Evolutionary conservation across 2,888 invertebrate species (phyloP).

Genomic region (Hofmannophila pseudospretella): DNA sequence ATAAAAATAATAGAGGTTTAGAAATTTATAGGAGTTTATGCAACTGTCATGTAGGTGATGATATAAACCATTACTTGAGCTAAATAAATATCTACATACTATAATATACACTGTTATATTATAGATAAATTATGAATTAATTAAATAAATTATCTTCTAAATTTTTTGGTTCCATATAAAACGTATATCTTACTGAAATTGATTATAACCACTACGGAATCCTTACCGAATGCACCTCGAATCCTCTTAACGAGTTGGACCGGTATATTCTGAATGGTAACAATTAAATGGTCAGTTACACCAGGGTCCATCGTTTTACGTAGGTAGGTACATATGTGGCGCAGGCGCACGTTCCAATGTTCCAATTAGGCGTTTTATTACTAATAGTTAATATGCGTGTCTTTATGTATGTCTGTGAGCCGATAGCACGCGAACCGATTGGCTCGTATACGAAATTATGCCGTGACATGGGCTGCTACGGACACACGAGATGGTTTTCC

Average conservation of each 20-base stretch:
- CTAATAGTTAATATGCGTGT: constrained; percentile 65
- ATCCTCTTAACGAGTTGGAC: constrained; percentile 13
- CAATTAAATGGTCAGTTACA: constrained; percentile 47
- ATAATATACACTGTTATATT: too few relatives aligned
- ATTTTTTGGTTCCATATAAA: too few relatives aligned
- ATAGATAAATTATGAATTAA: too few relatives aligned
- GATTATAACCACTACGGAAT: constrained; percentile 16
- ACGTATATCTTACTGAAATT: too few relatives aligned
- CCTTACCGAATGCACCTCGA: constrained; percentile 1
- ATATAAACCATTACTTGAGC: too few relatives aligned
- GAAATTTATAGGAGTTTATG: too few relatives aligned
- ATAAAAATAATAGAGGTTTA: too few relatives aligned
- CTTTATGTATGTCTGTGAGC: constrained; percentile 50
- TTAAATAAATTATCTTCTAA: too few relatives aligned
- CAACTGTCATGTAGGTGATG: too few relatives aligned
- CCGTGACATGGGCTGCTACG: constrained; percentile 35
- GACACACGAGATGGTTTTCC: constrained; percentile 29
- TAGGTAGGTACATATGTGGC: constrained; percentile 39
- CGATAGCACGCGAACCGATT: constrained; percentile 58
- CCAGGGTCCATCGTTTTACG: constrained; percentile 27
- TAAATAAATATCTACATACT: too few relatives aligned
- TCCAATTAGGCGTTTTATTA: constrained; percentile 67
- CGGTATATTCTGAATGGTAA: constrained; percentile 25
- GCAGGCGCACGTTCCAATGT: constrained; percentile 32
- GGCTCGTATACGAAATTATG: constrained; percentile 46